A percentile compares a stretch with the other conserved stretches of the same genome.
Conservation (phyloP, 2,888 invertebrate genomes). For the Branchipolynoe longqiensis region DNA sequence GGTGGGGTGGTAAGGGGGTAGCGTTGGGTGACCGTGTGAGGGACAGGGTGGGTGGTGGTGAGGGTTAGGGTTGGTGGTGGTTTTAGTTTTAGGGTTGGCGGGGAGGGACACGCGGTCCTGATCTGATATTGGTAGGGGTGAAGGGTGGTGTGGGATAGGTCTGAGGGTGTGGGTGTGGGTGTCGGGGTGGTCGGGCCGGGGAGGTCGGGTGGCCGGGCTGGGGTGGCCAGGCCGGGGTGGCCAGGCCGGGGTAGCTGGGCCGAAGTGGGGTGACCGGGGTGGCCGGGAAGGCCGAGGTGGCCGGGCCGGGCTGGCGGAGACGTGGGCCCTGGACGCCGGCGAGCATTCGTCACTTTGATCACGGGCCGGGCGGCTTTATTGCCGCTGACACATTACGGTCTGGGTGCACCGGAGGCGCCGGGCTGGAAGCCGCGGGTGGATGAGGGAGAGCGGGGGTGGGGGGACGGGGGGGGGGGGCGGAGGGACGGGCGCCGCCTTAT, state of each 20-base stretch:
- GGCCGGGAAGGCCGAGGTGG: not conserved
- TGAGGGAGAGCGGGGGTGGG: not conserved
- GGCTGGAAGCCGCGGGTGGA: not conserved
- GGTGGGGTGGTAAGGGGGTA: not conserved
- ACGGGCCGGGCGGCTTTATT: not conserved
- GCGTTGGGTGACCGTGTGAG: not conserved
- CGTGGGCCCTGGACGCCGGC: not conserved
- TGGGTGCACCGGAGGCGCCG: too few species aligned
- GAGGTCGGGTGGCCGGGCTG: not conserved
- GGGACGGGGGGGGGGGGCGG: not conserved
- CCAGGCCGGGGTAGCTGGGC: not conserved
- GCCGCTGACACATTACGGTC: not conserved
- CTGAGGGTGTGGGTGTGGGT: not conserved
- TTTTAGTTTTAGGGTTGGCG: not conserved
- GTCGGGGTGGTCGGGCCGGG: not conserved
- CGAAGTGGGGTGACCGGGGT: not conserved
- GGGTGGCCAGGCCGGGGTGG: not conserved
- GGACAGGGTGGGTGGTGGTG: not conserved
- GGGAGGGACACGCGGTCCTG: not conserved
- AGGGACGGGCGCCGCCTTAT: not conserved
- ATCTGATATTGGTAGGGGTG: not conserved
- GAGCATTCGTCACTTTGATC: constrained; percentile 25
- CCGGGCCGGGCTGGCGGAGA: not conserved
- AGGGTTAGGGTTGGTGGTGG: not conserved
- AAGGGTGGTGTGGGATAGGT: not conserved